phyloP scores from a whole-genome alignment of 2,888 invertebrate genomes.

The Drosophila mettleri region DNA sequence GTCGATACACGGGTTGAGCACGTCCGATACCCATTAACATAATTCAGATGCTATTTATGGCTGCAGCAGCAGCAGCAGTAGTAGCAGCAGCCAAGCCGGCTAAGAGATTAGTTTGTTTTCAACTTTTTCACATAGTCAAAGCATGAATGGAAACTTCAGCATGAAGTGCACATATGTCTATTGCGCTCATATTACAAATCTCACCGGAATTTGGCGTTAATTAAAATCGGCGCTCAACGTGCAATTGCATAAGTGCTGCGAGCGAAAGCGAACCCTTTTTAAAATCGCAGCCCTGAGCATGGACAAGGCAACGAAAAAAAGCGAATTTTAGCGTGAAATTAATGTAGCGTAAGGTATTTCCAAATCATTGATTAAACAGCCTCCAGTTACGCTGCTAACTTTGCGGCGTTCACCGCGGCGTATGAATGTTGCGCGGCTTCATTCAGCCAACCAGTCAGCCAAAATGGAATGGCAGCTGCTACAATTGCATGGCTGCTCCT shows the following conservation, averaged over 20 bases:
- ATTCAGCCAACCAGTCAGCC: constrained; percentile 19
- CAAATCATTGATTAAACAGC: constrained; percentile 75
- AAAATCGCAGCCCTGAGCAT: constrained; percentile 3
- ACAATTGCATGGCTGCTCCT: constrained; percentile 56
- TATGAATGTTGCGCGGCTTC: constrained; percentile 70
- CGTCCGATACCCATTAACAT: constrained; percentile 30
- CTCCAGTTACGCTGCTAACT: constrained; percentile 20
- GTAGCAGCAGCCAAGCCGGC: not conserved
- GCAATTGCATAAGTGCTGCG: constrained; percentile 23
- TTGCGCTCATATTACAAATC: not conserved
- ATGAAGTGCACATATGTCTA: not conserved
- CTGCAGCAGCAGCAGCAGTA: not conserved
- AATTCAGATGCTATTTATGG: constrained; percentile 32
- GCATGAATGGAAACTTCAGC: not conserved
- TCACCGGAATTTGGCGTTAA: constrained; percentile 9
- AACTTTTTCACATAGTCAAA: not conserved
- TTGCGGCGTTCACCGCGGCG: constrained; percentile 51
- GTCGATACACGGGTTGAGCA: constrained; percentile 22
- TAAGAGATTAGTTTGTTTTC: constrained; percentile 4
- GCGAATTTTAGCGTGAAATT: constrained; percentile 56
- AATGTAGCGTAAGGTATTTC: constrained; percentile 78
- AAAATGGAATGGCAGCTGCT: constrained; percentile 49
- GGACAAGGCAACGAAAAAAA: not conserved
- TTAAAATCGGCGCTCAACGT: constrained; percentile 14
- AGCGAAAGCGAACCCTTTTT: constrained; percentile 20